Evolutionary conservation across 92 coral and sea anemone species (phyloP).

Genomic region (Parazoanthus atlanticus): DNA sequence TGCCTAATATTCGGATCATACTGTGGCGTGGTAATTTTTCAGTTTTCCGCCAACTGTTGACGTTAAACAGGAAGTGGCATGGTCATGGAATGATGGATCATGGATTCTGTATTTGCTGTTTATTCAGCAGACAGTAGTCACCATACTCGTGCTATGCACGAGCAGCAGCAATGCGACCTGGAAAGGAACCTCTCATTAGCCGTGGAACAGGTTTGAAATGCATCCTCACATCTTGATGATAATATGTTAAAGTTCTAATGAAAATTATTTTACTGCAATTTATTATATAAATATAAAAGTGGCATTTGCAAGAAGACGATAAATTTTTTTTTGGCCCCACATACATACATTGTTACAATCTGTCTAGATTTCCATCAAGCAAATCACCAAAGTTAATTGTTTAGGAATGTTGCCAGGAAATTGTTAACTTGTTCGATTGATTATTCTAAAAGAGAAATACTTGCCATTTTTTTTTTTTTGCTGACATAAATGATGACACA

Average conservation of each 20-base stretch:
- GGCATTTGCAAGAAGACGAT: too few species aligned
- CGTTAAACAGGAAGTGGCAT: slow-evolving; percentile 4
- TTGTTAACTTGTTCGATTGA: too few species aligned
- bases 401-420: too few species aligned
- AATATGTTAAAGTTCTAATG: neutral
- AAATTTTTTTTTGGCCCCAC: too few species aligned
- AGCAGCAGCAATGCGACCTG: slow-evolving; percentile 19
- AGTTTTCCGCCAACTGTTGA: neutral
- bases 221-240: neutral
- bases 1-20: neutral
- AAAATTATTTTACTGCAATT: too few species aligned
- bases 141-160: slow-evolving; percentile 27
- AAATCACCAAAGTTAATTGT: too few species aligned
- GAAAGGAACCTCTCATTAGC: slow-evolving; percentile 25
- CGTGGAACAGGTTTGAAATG: slow-evolving; percentile 33
- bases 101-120: neutral
- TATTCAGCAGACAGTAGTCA: neutral
- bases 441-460: too few species aligned
- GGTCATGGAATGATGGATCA: neutral
- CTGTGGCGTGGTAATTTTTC: neutral
- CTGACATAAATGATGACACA: too few species aligned
- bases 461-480: too few species aligned
- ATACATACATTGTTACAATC: too few species aligned
- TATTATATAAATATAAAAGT: too few species aligned
- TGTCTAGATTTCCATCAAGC: too few species aligned